Percentiles rank a stretch among this genome's conserved stretches.
phyloP scores from a whole-genome alignment of 1,140 invertebrate genomes.

The Pentalonia nigronervosa region DNA sequence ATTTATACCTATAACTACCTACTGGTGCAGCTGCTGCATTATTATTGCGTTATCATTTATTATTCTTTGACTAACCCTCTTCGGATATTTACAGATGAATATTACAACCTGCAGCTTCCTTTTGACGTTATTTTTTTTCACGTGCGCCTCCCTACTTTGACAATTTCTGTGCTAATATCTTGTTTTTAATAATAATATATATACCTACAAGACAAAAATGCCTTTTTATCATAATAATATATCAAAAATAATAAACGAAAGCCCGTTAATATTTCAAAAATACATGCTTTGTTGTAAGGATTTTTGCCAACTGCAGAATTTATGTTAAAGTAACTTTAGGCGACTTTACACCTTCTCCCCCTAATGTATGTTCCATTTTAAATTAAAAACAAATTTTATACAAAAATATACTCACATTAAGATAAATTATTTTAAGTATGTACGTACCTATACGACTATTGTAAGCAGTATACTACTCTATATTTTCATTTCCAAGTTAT shows the following conservation, averaged over 20 bases:
- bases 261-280: background rate
- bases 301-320: background rate
- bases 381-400: too few relatives aligned
- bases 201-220: background rate
- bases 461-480: too few relatives aligned
- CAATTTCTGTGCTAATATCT: background rate
- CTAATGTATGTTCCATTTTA: too few relatives aligned
- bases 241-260: background rate
- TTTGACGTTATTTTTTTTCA: background rate
- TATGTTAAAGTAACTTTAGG: background rate
- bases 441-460: too few relatives aligned
- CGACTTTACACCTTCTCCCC: too few relatives aligned
- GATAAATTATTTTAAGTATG: too few relatives aligned
- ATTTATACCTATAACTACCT: background rate
- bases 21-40: background rate
- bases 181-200: background rate
- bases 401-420: too few relatives aligned
- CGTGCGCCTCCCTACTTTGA: background rate
- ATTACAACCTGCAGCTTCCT: background rate
- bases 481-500: background rate
- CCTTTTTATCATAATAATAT: background rate
- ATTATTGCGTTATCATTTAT: slow-evolving; percentile 18
- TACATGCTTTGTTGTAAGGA: too few relatives aligned
- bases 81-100: background rate
- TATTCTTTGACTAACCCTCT: slow-evolving; percentile 2